phyloP scores from a whole-genome alignment of 2,888 invertebrate species.

The Acleris literana region DNA sequence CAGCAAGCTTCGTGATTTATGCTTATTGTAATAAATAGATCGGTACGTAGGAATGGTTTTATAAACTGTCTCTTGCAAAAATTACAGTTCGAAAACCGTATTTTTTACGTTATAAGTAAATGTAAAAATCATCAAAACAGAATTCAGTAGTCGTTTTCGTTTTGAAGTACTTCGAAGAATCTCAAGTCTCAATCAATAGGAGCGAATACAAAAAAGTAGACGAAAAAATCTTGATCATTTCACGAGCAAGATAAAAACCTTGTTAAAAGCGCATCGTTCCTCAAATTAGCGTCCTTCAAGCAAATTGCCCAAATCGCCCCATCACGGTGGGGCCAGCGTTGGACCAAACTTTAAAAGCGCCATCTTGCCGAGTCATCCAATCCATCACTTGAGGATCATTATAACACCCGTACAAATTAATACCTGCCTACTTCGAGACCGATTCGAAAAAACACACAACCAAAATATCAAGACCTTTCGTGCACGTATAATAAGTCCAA shows the following conservation, averaged over 20 bases:
- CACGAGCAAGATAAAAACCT: neutral
- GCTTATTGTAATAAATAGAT: too few relatives aligned
- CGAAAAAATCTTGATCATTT: neutral
- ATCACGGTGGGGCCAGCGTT: slow-evolving; percentile 47
- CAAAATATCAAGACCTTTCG: slow-evolving; percentile 47
- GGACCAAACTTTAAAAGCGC: slow-evolving; percentile 50
- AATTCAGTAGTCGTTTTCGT: too few relatives aligned
- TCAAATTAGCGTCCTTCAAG: slow-evolving; percentile 32
- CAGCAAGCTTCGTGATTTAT: too few relatives aligned
- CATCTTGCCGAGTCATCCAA: slow-evolving; percentile 71
- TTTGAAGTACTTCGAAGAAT: too few relatives aligned
- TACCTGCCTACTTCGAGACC: slow-evolving; percentile 74
- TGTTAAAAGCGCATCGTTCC: slow-evolving; percentile 14
- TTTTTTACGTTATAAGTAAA: too few relatives aligned
- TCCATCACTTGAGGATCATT: slow-evolving; percentile 76
- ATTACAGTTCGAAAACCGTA: too few relatives aligned
- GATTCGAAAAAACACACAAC: slow-evolving; percentile 58
- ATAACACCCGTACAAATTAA: slow-evolving; percentile 77
- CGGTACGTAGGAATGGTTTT: too few relatives aligned
- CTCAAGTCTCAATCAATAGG: too few relatives aligned
- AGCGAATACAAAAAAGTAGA: too few relatives aligned
- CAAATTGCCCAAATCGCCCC: slow-evolving; percentile 34
- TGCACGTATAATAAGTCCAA: neutral
- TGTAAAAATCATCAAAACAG: too few relatives aligned
- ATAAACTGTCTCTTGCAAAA: too few relatives aligned